Conservation (phyloP, 1,140 invertebrate species). For the Drosophila obscura region DNA sequence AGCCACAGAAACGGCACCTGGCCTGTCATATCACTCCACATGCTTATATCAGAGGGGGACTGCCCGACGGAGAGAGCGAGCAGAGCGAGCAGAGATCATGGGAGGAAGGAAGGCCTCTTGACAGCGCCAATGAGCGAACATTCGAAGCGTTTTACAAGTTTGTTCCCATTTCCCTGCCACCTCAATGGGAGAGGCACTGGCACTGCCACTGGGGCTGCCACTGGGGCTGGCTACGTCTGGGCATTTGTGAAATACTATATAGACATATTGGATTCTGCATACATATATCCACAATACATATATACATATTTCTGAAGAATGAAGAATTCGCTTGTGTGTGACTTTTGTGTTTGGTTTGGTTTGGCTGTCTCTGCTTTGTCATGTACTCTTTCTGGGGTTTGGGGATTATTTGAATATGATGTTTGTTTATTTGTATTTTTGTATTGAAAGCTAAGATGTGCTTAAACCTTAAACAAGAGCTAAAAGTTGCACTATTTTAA, state of each 20-base stretch:
- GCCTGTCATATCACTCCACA: slow-evolving; percentile 76
- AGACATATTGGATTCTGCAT: slow-evolving; percentile 80
- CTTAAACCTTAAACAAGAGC: too few species aligned
- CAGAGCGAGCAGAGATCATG: background rate
- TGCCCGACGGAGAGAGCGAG: slow-evolving; percentile 4
- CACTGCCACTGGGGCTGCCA: slow-evolving; percentile 21
- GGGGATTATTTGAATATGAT: background rate
- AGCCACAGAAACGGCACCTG: slow-evolving; percentile 66
- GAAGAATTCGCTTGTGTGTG: slow-evolving; percentile 39
- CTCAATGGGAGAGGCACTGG: slow-evolving; percentile 29
- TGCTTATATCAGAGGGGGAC: slow-evolving; percentile 47
- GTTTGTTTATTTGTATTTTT: too few species aligned
- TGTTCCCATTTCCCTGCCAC: slow-evolving; percentile 74
- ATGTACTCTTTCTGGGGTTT: slow-evolving; percentile 17
- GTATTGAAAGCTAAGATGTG: too few species aligned
- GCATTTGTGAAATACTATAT: slow-evolving; percentile 76
- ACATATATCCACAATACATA: slow-evolving; percentile 28
- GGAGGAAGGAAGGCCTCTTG: slow-evolving; percentile 51
- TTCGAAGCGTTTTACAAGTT: slow-evolving; percentile 83
- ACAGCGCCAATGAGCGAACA: slow-evolving; percentile 83
- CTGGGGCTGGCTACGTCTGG: slow-evolving; percentile 31
- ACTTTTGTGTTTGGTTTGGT: slow-evolving; percentile 18
- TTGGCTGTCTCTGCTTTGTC: slow-evolving; percentile 19
- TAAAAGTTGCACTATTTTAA: too few species aligned
- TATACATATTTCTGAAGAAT: slow-evolving; percentile 41